Evolutionary conservation across 2,888 invertebrate species (phyloP), one percentile per base, ranked within the genome.

Genomic region (Hartigia nigra): DNA sequence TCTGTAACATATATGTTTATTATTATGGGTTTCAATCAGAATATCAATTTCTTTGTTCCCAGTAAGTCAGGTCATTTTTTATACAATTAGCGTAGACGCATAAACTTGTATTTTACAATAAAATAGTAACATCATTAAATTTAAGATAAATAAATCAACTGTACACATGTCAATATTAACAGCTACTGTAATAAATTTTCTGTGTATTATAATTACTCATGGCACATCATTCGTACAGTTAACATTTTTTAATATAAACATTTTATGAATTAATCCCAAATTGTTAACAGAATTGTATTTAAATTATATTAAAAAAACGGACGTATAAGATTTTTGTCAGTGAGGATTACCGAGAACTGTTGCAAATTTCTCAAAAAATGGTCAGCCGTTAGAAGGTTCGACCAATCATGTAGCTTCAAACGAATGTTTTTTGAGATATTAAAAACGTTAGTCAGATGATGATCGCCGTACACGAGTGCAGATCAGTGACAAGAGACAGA

Each of bases 151-250:
- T 34, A 75, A 81, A 79, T 70, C 74, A 81, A 74, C 76, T 84
- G 85, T 86, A 86, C 84, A 84, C 85, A 82, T 84, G 85, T 86
- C 82, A 80, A 84, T 85, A 82, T 79, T 83, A 77, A 81, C 75
- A 78, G 36, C 55, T 72, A 70, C 36, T n/a, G 69, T 80, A 81
- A 77, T 76, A 55, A 77, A 78, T 70, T 81, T 76, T 82, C 72
- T 82, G 78, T 82, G 79, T 78, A 78, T 80, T 32, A 76, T 78
- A 72, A 80, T 77, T n/a, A 72, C 31, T 70, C 74, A 76, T 35
- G 74, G 70, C 79, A 81, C 74, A 69, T 74, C 79, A 81, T 77
- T 81, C 76, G 79, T 72, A 9, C 81, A 83, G 77, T 78, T 77
- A 79, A 76, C 77, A 79, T 77, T 81, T 81, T 81, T 81, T 82